These are phyloP conservation scores for Eupsilia transversa DNA, from an alignment of 2,888 invertebrate genomes.

Conservation along the genomic window DNA sequence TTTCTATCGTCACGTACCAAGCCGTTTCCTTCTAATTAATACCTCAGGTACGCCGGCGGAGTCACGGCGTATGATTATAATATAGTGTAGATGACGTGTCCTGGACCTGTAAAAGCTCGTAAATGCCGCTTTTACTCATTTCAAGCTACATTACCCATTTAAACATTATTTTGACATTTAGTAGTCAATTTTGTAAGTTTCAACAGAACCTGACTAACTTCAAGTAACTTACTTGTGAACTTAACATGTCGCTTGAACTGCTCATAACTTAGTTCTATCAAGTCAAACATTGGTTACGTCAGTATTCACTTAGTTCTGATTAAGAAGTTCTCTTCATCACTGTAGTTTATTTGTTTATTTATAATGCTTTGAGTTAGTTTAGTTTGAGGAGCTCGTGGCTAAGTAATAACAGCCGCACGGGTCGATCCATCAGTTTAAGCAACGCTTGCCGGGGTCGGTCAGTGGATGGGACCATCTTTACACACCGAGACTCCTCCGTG, in stretches of 20 bases:
- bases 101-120: neutral
- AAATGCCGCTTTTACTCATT: neutral
- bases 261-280: conserved; percentile 51
- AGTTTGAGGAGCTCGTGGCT: no score
- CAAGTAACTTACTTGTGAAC: conserved; percentile 35
- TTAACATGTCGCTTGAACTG: conserved; percentile 41
- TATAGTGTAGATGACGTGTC: no score
- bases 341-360: neutral
- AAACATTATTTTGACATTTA: conserved; percentile 8
- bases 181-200: conserved; percentile 17
- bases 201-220: conserved; percentile 18
- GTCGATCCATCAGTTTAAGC: no score
- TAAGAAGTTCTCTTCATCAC: conserved; percentile 1
- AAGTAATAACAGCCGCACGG: no score
- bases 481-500: no score
- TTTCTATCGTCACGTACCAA: no score
- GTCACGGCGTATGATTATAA: no score
- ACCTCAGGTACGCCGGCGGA: no score
- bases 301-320: conserved; percentile 35
- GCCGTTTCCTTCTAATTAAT: no score
- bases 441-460: no score
- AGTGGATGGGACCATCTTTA: no score
- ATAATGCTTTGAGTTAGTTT: no score
- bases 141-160: neutral
- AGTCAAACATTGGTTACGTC: conserved; percentile 48